Evolutionary conservation across 2,113 vertebrate genomes (phyloP).

Genomic region (Thomomys bottae): DNA sequence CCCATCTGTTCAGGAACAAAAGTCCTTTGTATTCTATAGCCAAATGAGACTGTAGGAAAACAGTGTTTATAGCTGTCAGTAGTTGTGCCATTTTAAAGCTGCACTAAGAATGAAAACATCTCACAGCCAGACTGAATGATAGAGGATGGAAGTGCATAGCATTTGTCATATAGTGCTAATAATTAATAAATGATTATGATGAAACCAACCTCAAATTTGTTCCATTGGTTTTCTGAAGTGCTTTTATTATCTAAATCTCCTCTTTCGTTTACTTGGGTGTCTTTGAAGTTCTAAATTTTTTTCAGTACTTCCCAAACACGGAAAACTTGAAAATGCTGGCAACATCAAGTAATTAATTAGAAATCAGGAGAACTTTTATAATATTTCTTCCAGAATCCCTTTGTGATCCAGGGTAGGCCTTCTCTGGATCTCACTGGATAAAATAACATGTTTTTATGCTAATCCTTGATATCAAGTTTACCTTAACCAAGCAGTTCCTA

Average conservation of each 20-base stretch:
- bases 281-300: conserved; percentile 26
- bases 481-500: neutral
- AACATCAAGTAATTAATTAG: neutral
- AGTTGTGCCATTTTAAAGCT: conserved; percentile 44
- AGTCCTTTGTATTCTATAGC: conserved; percentile 13
- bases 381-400: neutral
- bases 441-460: neutral
- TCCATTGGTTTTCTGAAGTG: conserved; percentile 10
- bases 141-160: conserved; percentile 2
- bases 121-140: conserved; percentile 51
- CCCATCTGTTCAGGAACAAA: conserved; percentile 38
- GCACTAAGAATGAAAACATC: conserved; percentile 20
- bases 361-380: neutral
- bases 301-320: neutral
- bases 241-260: neutral
- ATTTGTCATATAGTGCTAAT: conserved; percentile 1
- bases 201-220: conserved; percentile 31
- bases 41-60: conserved; percentile 26
- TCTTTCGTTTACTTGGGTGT: neutral
- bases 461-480: conserved; percentile 19
- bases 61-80: conserved; percentile 15
- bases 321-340: neutral
- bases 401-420: neutral
- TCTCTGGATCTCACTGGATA: neutral
- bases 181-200: conserved; percentile 32